Evolutionary conservation across 2,797 vertebrate species (phyloP).

Genomic region (Lophius americanus): DNA sequence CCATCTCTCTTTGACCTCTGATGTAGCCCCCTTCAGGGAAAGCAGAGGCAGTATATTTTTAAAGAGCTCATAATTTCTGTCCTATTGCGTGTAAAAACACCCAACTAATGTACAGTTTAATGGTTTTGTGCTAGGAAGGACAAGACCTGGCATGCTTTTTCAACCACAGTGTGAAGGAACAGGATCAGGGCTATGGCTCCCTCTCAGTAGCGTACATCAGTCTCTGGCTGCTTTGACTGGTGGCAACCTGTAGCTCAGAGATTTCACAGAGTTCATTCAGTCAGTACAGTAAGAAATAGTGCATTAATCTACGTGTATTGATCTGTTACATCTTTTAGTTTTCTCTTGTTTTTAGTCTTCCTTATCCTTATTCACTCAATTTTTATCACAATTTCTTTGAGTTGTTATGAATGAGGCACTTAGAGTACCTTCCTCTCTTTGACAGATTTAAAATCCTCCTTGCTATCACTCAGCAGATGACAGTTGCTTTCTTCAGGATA

Average conservation of each 20-base stretch:
- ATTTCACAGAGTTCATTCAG: too few species aligned
- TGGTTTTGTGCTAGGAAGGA: slow-evolving; percentile 9
- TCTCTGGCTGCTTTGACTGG: not conserved
- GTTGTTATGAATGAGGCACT: not conserved
- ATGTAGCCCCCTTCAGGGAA: slow-evolving; percentile 8
- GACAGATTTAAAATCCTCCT: not conserved
- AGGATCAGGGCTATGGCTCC: slow-evolving; percentile 9
- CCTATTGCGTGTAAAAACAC: slow-evolving; percentile 22
- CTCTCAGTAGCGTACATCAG: not conserved
- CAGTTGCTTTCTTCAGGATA: slow-evolving; percentile 8
- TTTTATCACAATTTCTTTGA: not conserved
- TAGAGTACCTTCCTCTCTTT: not conserved
- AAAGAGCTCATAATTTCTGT: slow-evolving; percentile 24
- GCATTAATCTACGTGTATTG: not conserved
- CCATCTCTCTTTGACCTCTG: not conserved
- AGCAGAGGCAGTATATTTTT: not conserved
- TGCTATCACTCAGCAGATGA: not conserved
- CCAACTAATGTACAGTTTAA: slow-evolving; percentile 36
- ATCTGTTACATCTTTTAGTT: not conserved
- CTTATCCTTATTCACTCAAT: not conserved
- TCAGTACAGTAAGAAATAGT: too few species aligned
- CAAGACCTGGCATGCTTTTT: slow-evolving; percentile 42
- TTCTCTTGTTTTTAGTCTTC: not conserved
- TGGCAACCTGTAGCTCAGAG: too few species aligned
- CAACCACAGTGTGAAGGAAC: slow-evolving; percentile 7